These are phyloP conservation scores for Carassius carassius DNA, from an alignment of 2,113 vertebrate species.

Conservation along the genomic window DNA sequence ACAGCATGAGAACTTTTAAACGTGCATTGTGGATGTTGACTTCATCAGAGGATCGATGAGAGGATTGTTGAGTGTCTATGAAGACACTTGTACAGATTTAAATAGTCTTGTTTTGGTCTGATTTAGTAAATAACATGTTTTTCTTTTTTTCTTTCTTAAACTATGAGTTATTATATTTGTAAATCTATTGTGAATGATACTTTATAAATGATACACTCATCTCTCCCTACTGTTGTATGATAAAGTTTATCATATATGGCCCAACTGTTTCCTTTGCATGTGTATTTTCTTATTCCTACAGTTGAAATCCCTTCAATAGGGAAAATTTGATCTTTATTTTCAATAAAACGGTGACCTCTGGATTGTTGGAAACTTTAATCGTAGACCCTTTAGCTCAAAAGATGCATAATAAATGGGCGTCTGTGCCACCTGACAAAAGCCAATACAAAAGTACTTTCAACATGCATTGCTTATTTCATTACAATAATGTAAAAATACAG, in stretches of 20 bases:
- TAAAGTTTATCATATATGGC: slow-evolving; percentile 71
- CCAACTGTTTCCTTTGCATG: slow-evolving; percentile 72
- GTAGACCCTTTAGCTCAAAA: not conserved
- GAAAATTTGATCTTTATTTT: slow-evolving; percentile 65
- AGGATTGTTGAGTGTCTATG: slow-evolving; percentile 5
- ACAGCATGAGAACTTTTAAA: slow-evolving; percentile 50
- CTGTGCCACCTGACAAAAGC: not conserved
- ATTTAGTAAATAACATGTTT: slow-evolving; percentile 60
- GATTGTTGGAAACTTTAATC: slow-evolving; percentile 53
- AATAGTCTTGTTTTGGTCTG: slow-evolving; percentile 68
- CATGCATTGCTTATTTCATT: too few relatives aligned
- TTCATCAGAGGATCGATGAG: not conserved
- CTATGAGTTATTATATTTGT: slow-evolving; percentile 67
- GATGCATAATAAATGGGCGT: not conserved
- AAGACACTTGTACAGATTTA: slow-evolving; percentile 69
- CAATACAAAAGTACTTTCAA: too few relatives aligned
- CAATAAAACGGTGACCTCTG: slow-evolving; percentile 66
- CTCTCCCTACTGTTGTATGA: slow-evolving; percentile 69
- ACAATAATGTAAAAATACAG: not conserved
- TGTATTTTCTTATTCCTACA: slow-evolving; percentile 54
- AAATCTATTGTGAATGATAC: slow-evolving; percentile 77
- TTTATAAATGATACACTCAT: slow-evolving; percentile 69
- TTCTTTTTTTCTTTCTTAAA: slow-evolving; percentile 17
- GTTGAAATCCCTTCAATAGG: slow-evolving; percentile 68
- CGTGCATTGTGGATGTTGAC: slow-evolving; percentile 8